Evolutionary conservation across 2,888 invertebrate species (phyloP).

Genomic region (Spilosoma lubricipeda): DNA sequence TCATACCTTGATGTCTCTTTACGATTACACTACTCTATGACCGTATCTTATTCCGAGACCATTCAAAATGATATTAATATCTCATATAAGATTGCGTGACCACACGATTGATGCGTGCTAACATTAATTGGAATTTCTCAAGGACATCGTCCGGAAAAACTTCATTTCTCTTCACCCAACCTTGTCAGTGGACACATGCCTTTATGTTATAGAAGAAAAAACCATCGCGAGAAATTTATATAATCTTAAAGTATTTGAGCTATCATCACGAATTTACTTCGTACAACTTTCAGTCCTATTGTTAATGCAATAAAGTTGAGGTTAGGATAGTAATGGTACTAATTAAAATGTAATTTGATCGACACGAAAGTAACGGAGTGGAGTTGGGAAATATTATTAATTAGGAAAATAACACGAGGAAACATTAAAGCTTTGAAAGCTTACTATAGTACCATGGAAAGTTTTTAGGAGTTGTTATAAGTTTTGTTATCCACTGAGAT

Average conservation of each 20-base stretch:
- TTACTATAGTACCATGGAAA: not conserved
- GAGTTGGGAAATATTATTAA: slow-evolving; percentile 39
- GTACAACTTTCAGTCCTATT: slow-evolving; percentile 18
- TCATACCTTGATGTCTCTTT: not conserved
- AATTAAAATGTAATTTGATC: slow-evolving; percentile 50
- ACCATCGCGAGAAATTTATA: slow-evolving; percentile 28
- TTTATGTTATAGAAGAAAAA: slow-evolving; percentile 28
- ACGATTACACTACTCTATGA: not conserved
- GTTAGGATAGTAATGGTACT: slow-evolving; percentile 7
- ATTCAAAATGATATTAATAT: not conserved
- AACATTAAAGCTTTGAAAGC: slow-evolving; percentile 11
- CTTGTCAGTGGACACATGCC: not conserved
- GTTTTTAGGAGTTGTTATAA: not conserved
- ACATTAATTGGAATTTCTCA: not conserved
- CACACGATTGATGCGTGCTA: not conserved
- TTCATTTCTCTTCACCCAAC: not conserved
- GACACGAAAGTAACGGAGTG: slow-evolving; percentile 30
- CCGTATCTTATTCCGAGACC: slow-evolving; percentile 9
- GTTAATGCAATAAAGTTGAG: not conserved
- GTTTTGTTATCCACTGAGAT: not conserved
- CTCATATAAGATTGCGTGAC: not conserved
- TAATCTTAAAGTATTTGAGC: slow-evolving; percentile 31
- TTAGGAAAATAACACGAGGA: slow-evolving; percentile 26
- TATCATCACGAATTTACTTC: slow-evolving; percentile 8
- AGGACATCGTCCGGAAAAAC: not conserved